These are phyloP conservation scores for Tachysurus vachellii DNA, from an alignment of 2,113 vertebrate species.

Conservation along the genomic window DNA sequence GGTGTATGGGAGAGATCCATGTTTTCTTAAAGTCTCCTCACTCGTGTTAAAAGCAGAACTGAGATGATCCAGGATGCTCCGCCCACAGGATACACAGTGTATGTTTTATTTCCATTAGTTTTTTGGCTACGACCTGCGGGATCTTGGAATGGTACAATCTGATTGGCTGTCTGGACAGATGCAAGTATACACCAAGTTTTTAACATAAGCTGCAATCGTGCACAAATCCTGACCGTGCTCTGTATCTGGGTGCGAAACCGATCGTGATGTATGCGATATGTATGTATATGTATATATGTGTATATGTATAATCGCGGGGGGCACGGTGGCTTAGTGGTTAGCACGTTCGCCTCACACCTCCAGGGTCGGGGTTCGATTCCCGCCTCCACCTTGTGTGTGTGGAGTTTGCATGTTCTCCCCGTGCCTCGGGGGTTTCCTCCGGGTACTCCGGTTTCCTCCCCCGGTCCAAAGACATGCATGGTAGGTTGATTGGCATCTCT, in stretches of 20 bases:
- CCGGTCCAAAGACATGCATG: too few species aligned
- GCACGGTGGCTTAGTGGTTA: too few species aligned
- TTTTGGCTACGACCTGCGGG: background rate
- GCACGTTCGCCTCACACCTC: too few species aligned
- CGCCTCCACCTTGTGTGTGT: too few species aligned
- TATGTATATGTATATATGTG: too few species aligned
- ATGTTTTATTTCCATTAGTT: background rate
- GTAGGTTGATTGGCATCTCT: too few species aligned
- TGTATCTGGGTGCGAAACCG: background rate
- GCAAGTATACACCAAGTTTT: background rate
- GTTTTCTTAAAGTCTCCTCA: background rate
- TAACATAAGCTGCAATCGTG: background rate
- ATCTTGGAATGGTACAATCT: background rate
- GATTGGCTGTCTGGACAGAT: background rate
- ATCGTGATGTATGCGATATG: background rate
- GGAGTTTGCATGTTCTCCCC: too few species aligned
- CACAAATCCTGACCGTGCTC: background rate
- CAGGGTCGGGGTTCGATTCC: too few species aligned
- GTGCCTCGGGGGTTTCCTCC: too few species aligned
- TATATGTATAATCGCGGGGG: too few species aligned
- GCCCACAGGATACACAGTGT: background rate
- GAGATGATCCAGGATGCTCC: background rate
- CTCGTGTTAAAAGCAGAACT: background rate
- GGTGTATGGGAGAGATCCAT: too few species aligned
- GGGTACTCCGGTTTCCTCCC: too few species aligned